phyloP scores from a whole-genome alignment of 2,797 vertebrate genomes.

The Diplodus puntazzo region DNA sequence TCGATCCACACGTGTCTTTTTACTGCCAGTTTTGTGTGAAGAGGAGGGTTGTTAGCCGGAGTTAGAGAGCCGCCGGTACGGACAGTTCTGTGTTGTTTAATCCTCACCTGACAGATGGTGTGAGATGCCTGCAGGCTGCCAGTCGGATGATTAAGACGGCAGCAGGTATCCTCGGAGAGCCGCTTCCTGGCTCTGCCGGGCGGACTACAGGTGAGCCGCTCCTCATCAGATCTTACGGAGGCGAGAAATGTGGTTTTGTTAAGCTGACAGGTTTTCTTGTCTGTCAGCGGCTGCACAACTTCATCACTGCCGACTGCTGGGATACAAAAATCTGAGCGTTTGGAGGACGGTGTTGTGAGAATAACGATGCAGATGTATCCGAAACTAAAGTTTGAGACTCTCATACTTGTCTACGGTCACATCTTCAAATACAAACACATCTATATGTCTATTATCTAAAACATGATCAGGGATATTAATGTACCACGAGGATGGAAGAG shows the following conservation, averaged over 20 bases:
- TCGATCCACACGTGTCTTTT: background rate
- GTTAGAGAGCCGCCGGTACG: constrained; percentile 4
- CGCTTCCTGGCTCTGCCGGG: constrained; percentile 25
- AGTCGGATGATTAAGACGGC: constrained; percentile 43
- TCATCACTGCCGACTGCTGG: constrained; percentile 4
- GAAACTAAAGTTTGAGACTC: background rate
- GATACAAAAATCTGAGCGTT: background rate
- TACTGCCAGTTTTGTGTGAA: constrained; percentile 6
- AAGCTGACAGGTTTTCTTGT: constrained; percentile 6
- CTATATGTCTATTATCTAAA: too few relatives aligned
- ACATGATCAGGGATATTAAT: background rate
- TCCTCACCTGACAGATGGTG: constrained; percentile 60
- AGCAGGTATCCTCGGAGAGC: constrained; percentile 36
- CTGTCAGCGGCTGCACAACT: constrained; percentile 9
- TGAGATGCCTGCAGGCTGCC: constrained; percentile 58
- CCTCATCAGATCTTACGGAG: constrained; percentile 19
- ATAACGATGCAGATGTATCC: background rate
- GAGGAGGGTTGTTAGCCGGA: constrained; percentile 12
- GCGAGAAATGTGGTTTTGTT: constrained; percentile 23
- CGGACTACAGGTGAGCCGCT: constrained; percentile 40
- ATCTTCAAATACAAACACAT: too few relatives aligned
- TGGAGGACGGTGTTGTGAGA: background rate
- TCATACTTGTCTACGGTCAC: too few relatives aligned
- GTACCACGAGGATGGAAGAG: background rate
- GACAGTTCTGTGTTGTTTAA: constrained; percentile 31